Percentiles rank a stretch among this genome's conserved stretches.
Conservation (phyloP, 1,140 invertebrate species). For the Homarus americanus region DNA sequence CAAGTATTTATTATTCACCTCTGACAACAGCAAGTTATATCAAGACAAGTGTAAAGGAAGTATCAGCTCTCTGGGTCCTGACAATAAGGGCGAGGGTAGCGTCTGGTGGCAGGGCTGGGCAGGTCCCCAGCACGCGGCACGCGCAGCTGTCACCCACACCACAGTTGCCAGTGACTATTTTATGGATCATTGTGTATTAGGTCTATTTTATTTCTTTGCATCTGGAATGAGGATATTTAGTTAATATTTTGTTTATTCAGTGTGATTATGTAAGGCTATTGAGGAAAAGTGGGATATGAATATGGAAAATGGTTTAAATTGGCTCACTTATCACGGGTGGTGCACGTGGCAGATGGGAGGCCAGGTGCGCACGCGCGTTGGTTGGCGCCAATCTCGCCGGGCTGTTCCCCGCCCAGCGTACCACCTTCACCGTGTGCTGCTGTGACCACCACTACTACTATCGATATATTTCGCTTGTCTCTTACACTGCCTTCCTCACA, state of each 20-base stretch:
- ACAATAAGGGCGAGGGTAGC: conserved; percentile 1
- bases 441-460: background rate
- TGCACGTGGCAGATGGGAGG: conserved; percentile 56
- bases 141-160: conserved; percentile 55
- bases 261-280: too few relatives aligned
- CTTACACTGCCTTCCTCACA: too few relatives aligned
- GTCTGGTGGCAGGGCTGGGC: background rate
- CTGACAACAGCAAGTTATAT: background rate
- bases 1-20: conserved; percentile 48
- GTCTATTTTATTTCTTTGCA: too few relatives aligned
- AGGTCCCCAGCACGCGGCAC: conserved; percentile 43
- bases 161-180: conserved; percentile 41
- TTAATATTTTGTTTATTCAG: too few relatives aligned
- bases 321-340: background rate
- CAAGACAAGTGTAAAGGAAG: too few relatives aligned
- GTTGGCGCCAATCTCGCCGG: conserved; percentile 44
- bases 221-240: too few relatives aligned
- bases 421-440: background rate
- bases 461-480: too few relatives aligned
- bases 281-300: too few relatives aligned
- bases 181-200: background rate
- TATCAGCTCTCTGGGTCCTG: background rate
- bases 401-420: background rate
- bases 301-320: too few relatives aligned
- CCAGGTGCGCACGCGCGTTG: conserved; percentile 63